phyloP scores from a whole-genome alignment of 2,888 invertebrate genomes.

The Eupithecia pulchellata region DNA sequence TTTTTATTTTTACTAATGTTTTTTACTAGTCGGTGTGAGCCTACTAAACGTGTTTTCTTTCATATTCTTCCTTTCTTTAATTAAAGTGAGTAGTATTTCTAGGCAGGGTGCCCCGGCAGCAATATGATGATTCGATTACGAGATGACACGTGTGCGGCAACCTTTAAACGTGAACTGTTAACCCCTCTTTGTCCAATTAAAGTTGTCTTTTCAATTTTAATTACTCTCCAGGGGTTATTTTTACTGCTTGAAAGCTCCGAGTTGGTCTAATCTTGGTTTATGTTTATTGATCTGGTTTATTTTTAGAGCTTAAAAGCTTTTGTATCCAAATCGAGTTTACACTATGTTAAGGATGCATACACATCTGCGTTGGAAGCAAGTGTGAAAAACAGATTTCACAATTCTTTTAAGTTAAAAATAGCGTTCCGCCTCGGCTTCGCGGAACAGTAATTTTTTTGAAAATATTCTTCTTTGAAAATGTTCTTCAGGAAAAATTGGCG shows the following conservation, averaged over 20 bases:
- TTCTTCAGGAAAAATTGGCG: no score
- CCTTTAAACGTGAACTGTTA: slow-evolving; percentile 29
- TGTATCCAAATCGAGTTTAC: background rate
- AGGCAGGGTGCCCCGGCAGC: no score
- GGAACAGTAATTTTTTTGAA: no score
- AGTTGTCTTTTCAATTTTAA: slow-evolving; percentile 23
- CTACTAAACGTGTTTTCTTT: no score
- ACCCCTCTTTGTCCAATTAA: slow-evolving; percentile 36
- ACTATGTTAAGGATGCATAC: background rate
- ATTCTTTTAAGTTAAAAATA: background rate
- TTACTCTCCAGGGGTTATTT: slow-evolving; percentile 17
- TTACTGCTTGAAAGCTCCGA: slow-evolving; percentile 11
- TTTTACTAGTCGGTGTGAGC: no score
- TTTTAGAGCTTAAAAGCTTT: slow-evolving; percentile 7
- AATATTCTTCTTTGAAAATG: no score
- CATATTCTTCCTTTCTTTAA: no score
- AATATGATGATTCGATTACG: background rate
- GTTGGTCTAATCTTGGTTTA: slow-evolving; percentile 6
- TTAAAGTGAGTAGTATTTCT: no score
- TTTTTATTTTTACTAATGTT: no score
- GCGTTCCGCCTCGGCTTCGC: no score
- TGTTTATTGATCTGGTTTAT: background rate
- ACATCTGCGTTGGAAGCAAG: background rate
- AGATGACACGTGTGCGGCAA: background rate
- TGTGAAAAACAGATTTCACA: background rate